These are phyloP conservation scores for Strigops habroptila DNA, from an alignment of 2,113 vertebrate species.

Conservation along the genomic window DNA sequence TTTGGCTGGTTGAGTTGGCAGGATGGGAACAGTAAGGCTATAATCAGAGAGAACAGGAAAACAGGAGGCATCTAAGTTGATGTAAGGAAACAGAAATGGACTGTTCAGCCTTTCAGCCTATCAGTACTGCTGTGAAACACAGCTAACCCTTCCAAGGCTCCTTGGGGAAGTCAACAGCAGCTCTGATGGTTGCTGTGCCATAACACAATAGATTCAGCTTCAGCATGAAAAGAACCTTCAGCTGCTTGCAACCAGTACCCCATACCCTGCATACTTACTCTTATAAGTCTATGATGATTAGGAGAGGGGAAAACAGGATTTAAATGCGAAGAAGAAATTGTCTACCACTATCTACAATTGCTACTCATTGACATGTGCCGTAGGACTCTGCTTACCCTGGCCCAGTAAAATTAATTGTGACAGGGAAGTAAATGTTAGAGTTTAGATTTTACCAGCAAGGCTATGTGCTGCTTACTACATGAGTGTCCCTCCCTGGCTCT, in stretches of 20 bases:
- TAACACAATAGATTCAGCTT: rapidly evolving
- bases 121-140: background rate
- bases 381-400: background rate
- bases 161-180: background rate
- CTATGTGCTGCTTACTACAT: rapidly evolving
- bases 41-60: background rate
- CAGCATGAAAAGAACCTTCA: background rate
- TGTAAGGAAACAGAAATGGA: background rate
- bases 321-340: background rate
- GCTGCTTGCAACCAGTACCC: background rate
- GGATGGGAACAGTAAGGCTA: background rate
- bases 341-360: background rate
- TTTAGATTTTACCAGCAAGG: background rate
- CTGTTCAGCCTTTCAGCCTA: background rate
- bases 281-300: rapidly evolving
- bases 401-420: too few species aligned
- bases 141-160: background rate
- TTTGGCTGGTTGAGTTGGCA: background rate
- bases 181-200: background rate
- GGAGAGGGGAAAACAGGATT: rapidly evolving
- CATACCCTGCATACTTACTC: background rate
- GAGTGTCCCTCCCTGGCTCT: background rate
- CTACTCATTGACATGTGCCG: rapidly evolving
- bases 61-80: background rate
- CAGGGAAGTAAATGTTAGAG: background rate